phyloP scores from a whole-genome alignment of 2,888 invertebrate genomes.

The Philhelius pedissequus region DNA sequence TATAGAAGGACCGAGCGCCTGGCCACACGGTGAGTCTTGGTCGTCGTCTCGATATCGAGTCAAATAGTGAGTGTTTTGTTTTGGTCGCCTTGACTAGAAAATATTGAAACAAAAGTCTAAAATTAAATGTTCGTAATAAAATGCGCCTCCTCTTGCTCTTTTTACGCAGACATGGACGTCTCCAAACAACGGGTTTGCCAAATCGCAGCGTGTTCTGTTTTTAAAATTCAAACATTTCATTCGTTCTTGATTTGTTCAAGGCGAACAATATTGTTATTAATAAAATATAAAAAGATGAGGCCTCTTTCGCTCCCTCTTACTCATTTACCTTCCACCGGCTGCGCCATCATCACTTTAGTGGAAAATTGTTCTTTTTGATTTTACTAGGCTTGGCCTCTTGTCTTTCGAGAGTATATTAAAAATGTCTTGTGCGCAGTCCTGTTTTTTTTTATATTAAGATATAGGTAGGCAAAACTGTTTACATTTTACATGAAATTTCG shows the following conservation, averaged over 20 bases:
- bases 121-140: constrained; percentile 21
- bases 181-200: background rate
- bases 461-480: background rate
- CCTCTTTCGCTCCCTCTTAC: background rate
- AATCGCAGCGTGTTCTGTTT: constrained; percentile 29
- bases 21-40: background rate
- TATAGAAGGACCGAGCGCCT: background rate
- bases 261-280: constrained; percentile 62
- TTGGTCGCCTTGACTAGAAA: constrained; percentile 48
- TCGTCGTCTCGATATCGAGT: constrained; percentile 10
- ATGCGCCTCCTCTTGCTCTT: constrained; percentile 27
- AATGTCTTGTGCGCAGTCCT: constrained; percentile 41
- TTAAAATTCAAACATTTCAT: constrained; percentile 28
- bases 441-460: constrained; percentile 25
- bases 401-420: background rate
- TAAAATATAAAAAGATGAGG: constrained; percentile 49
- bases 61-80: background rate
- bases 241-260: constrained; percentile 61
- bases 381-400: constrained; percentile 13
- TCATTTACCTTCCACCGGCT: background rate
- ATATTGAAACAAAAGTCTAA: constrained; percentile 46
- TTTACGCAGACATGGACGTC: constrained; percentile 29
- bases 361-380: constrained; percentile 47
- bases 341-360: constrained; percentile 9
- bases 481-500: background rate